These are phyloP conservation scores for Ageneiosus marmoratus DNA, from an alignment of 2,113 vertebrate species.

Conservation along the genomic window DNA sequence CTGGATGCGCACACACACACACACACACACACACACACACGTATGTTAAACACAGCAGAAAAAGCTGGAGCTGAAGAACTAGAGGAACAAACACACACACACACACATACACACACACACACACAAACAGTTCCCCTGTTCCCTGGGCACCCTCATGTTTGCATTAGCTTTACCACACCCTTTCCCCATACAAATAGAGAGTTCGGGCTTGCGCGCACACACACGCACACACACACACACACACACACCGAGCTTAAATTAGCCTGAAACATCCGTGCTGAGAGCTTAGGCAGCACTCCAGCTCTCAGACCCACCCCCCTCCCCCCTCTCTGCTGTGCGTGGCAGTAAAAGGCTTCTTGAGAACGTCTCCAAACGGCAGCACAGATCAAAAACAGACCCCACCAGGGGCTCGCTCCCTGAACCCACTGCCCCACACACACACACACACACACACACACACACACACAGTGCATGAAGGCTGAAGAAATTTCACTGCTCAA, in stretches of 20 bases:
- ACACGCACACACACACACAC: constrained; percentile 21
- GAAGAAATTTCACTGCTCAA: neutral
- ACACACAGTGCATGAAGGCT: neutral
- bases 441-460: constrained; percentile 2
- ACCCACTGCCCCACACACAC: constrained; percentile 8
- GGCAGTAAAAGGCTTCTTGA: constrained; percentile 55
- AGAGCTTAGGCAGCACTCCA: constrained; percentile 51
- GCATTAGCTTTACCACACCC: constrained; percentile 50
- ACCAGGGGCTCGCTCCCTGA: constrained; percentile 25
- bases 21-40: neutral
- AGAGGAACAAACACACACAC: constrained; percentile 3
- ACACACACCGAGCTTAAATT: constrained; percentile 49
- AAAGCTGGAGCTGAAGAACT: constrained; percentile 8
- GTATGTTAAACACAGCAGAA: neutral
- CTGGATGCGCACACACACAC: constrained; percentile 47
- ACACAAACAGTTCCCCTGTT: too few relatives aligned
- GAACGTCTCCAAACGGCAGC: constrained; percentile 42
- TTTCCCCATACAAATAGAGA: constrained; percentile 38
- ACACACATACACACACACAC: constrained; percentile 5
- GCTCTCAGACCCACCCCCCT: neutral
- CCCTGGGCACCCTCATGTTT: constrained; percentile 44
- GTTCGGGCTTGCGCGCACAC: constrained; percentile 5
- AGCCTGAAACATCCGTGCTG: constrained; percentile 53
- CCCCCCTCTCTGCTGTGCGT: constrained; percentile 20
- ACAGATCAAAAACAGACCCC: constrained; percentile 49